A percentile compares a stretch with the other conserved stretches of the same genome.
phyloP scores from a whole-genome alignment of 2,888 invertebrate genomes.

The Amiota mariae region DNA sequence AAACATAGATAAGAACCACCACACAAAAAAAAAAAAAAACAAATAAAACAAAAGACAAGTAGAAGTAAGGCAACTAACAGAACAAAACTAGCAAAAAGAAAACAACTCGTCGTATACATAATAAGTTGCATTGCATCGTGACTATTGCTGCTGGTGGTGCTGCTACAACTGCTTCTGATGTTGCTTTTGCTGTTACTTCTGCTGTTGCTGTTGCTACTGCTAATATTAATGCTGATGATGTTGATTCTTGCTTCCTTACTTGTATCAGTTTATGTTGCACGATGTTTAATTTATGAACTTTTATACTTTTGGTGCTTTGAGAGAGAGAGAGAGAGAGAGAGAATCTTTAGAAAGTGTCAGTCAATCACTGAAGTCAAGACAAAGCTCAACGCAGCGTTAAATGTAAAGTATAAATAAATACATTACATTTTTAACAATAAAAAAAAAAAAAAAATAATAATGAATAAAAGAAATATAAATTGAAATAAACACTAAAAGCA shows the following conservation, averaged over 20 bases:
- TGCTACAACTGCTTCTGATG: not conserved
- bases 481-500: too few species aligned
- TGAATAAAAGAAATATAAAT: not conserved
- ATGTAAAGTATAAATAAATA: too few species aligned
- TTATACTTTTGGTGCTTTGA: conserved; percentile 43
- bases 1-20: not conserved
- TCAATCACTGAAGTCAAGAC: not conserved
- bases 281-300: conserved; percentile 67
- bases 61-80: not conserved
- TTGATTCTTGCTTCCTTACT: too few species aligned
- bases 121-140: not conserved
- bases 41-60: not conserved
- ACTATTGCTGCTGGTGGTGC: not conserved
- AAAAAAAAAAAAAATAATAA: conserved; percentile 25
- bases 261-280: conserved; percentile 37
- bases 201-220: not conserved
- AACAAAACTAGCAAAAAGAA: not conserved
- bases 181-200: not conserved
- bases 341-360: not conserved
- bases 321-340: not conserved
- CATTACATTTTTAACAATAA: conserved; percentile 45
- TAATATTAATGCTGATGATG: too few species aligned
- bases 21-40: too few species aligned
- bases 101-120: not conserved
- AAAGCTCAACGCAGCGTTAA: conserved; percentile 34